phyloP scores from a whole-genome alignment of 2,797 vertebrate species.

The Tamandua tetradactyla region DNA sequence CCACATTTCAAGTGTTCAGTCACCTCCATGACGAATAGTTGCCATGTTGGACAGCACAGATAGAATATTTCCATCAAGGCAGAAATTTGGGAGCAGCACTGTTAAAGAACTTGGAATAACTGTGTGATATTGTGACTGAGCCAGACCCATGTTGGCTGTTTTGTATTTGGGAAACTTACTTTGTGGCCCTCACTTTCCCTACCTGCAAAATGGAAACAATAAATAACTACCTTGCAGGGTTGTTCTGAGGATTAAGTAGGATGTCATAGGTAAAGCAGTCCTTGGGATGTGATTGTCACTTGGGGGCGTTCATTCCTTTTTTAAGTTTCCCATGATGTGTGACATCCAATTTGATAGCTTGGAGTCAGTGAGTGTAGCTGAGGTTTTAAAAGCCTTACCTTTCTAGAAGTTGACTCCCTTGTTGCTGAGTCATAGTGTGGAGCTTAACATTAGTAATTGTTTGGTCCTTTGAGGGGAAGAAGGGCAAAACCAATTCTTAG shows the following conservation, averaged over 20 bases:
- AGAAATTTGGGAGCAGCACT: not conserved
- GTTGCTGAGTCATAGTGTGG: not conserved
- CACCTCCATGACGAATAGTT: not conserved
- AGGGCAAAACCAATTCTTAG: not conserved
- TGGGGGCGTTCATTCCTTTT: not conserved
- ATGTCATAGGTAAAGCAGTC: not conserved
- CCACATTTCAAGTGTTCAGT: not conserved
- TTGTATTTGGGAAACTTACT: not conserved
- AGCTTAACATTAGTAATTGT: not conserved
- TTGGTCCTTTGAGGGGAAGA: not conserved
- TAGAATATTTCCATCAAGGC: not conserved
- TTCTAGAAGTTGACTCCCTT: not conserved
- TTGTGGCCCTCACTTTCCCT: not conserved
- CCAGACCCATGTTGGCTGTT: not conserved
- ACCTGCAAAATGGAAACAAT: conserved; percentile 1
- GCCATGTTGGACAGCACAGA: not conserved
- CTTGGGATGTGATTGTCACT: not conserved
- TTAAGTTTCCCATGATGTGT: not conserved
- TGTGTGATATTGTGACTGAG: not conserved
- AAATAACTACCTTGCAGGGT: not conserved
- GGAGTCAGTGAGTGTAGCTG: not conserved
- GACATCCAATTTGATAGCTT: not conserved
- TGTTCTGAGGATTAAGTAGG: not conserved
- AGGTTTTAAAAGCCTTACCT: not conserved
- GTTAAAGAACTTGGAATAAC: not conserved